These are phyloP conservation scores for Cylas formicarius DNA, from an alignment of 1,140 invertebrate genomes.

Conservation along the genomic window DNA sequence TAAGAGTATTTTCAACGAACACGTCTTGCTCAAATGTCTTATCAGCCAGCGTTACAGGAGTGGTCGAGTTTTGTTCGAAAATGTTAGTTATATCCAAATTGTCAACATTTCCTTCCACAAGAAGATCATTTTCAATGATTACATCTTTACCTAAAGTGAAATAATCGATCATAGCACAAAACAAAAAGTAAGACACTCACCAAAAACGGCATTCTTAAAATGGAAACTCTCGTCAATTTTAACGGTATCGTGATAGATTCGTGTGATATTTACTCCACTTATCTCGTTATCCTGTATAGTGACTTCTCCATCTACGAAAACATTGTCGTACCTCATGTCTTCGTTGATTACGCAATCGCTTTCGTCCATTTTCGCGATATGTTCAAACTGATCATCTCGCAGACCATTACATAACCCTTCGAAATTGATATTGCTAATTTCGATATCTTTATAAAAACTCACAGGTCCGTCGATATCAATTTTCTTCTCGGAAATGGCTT, in stretches of 20 bases:
- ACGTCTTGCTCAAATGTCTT: constrained; percentile 27
- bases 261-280: constrained; percentile 37
- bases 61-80: constrained; percentile 13
- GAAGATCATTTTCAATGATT: constrained; percentile 4
- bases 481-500: background rate
- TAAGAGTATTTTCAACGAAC: constrained; percentile 23
- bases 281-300: constrained; percentile 31
- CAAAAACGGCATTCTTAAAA: constrained; percentile 38
- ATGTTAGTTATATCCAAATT: constrained; percentile 34
- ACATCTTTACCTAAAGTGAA: constrained; percentile 12
- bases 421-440: constrained; percentile 25
- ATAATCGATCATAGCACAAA: background rate
- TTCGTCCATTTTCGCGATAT: constrained; percentile 17
- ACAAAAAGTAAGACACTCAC: constrained; percentile 29
- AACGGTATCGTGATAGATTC: constrained; percentile 38
- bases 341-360: constrained; percentile 23
- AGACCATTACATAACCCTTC: constrained; percentile 19
- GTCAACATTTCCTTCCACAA: constrained; percentile 31
- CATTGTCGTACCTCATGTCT: constrained; percentile 36
- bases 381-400: constrained; percentile 12
- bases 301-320: constrained; percentile 33
- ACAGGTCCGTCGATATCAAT: no score
- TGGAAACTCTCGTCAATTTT: constrained; percentile 38
- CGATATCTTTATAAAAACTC: constrained; percentile 11
- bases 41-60: constrained; percentile 15